Evolutionary conservation across 2,888 invertebrate species (phyloP), one percentile per base, ranked within the genome.

Genomic region (Hydropsyche betteni): DNA sequence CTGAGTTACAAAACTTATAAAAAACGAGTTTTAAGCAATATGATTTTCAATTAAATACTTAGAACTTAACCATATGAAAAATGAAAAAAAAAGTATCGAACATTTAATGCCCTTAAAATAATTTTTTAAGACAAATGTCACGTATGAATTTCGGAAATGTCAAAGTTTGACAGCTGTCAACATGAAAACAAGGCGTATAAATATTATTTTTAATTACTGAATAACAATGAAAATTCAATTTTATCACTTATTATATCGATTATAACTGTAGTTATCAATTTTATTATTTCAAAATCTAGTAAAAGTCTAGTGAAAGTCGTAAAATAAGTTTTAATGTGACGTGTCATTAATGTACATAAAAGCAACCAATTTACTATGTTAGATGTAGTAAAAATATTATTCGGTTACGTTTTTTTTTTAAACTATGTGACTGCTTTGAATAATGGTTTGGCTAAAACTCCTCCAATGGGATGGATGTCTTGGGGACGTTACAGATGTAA

Each of bases 401-500:
- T 33, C 34, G 24, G 14, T 0, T 55, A 7, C 6, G 5, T 68
- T 14, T 24, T 68, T 1, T 68, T 24, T n/a, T n/a, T 24, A 38
- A 16, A 24, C 10, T 14, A 36, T 16, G 14, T 24, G 33, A 7
- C 33, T 16, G 52, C 34, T 12, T 24, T 91, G 79, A 87, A 91
- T 78, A 92, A 92, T 85, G 91, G 91, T 4, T 81, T 92, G 77
- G 91, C 91, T 3, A 82, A 84, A 68, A 90, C 89, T 0, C 92
- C 92, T 34, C 92, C 92, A 0, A 92, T 92, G 92, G 92, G 92
- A 12, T 92, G 92, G 92, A 88, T 92, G 87, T 89, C 91, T 1
- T 92, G 92, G 92, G 90, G 91, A 70, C 87, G 91, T 81, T 92
- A 90, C 81, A 85, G 89, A 82, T 92, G 92, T 81, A 86, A 87